Evolutionary conservation across 2,888 invertebrate species (phyloP).

Genomic region (Dolichomitus sp.): DNA sequence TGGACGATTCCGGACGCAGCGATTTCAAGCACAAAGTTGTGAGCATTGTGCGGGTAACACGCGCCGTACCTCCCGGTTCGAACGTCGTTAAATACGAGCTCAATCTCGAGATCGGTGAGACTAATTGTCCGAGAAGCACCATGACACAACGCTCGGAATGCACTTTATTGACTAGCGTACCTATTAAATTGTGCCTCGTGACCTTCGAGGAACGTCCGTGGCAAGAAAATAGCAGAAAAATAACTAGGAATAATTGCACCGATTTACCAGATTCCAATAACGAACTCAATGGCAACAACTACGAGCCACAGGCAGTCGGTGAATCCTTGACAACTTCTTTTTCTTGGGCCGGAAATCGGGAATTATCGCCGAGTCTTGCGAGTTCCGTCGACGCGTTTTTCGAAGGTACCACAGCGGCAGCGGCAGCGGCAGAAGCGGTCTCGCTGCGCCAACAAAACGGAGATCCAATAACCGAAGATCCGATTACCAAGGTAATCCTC

Average conservation of each 20-base stretch:
- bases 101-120: conserved; percentile 79
- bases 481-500: conserved; percentile 70
- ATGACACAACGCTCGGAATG: conserved; percentile 78
- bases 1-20: conserved; percentile 78
- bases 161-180: conserved; percentile 73
- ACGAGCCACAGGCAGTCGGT: conserved; percentile 57
- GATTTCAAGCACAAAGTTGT: conserved; percentile 81
- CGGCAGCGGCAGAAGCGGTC: background rate
- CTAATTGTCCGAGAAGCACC: conserved; percentile 79
- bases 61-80: conserved; percentile 79
- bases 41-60: conserved; percentile 78
- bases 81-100: conserved; percentile 81
- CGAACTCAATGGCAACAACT: conserved; percentile 69
- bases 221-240: conserved; percentile 75
- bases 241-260: conserved; percentile 82
- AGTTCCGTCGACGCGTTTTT: conserved; percentile 66
- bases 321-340: conserved; percentile 49
- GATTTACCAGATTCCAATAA: conserved; percentile 71
- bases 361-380: conserved; percentile 58
- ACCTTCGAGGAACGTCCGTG: conserved; percentile 81
- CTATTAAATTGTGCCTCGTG: conserved; percentile 77
- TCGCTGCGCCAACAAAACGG: conserved; percentile 33
- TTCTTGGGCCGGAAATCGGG: background rate
- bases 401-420: conserved; percentile 37
- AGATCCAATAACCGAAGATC: conserved; percentile 70